Percentiles rank a stretch among this genome's conserved stretches.
phyloP scores from a whole-genome alignment of 1,140 invertebrate genomes.

The Drosophila arawakana region DNA sequence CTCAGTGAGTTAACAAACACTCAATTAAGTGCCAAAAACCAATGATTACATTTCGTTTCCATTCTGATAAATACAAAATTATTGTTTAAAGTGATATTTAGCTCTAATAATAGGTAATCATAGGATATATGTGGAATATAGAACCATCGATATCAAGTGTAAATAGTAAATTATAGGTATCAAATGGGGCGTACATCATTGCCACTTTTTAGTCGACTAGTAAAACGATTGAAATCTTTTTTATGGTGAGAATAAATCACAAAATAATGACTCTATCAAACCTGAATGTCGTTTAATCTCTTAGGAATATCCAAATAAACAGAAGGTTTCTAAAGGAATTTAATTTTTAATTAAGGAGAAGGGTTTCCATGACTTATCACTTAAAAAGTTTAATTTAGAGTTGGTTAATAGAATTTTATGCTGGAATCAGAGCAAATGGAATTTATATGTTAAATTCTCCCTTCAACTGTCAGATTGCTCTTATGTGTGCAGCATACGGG shows the following conservation, averaged over 20 bases:
- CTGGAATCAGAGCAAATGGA: slow-evolving; percentile 21
- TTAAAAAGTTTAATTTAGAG: background rate
- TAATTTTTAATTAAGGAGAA: no score
- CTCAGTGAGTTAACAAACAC: slow-evolving; percentile 1
- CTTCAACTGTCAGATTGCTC: slow-evolving; percentile 33
- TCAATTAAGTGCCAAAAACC: slow-evolving; percentile 9
- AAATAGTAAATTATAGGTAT: no score
- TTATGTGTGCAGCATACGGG: slow-evolving; percentile 11
- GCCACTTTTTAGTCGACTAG: background rate
- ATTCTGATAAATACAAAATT: slow-evolving; percentile 3
- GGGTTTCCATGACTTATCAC: background rate
- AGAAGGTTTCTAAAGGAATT: no score
- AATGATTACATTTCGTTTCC: background rate
- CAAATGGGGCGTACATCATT: no score
- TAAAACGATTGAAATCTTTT: background rate
- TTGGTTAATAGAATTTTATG: slow-evolving; percentile 30
- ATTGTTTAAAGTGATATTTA: slow-evolving; percentile 10
- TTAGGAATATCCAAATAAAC: no score
- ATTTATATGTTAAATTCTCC: slow-evolving; percentile 48
- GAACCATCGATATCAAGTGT: no score
- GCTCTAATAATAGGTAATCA: slow-evolving; percentile 3
- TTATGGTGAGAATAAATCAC: no score
- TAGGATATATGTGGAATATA: no score
- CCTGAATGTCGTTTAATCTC: no score
- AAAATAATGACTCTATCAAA: no score